Evolutionary conservation across 2,888 invertebrate genomes (phyloP), one percentile per base, ranked within the genome.

Genomic region (Ophraella communa): DNA sequence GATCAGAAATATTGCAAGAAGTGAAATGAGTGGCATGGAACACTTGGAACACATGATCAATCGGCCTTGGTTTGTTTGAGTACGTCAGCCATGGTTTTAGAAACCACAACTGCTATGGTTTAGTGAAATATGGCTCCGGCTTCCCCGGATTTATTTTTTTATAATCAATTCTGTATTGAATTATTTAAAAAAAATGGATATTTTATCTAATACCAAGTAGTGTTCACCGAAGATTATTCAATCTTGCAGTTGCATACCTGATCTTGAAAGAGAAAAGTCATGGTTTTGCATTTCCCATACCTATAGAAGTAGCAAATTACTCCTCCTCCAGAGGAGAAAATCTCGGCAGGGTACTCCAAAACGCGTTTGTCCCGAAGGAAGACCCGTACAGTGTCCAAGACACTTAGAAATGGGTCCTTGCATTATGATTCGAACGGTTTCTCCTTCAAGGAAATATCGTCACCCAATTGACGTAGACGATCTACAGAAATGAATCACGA

Each of bases 231-330:
- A 69, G 55, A 59, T 60, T 35, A 65, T 64, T 14, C 70, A 72
- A 44, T 75, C 76, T 10, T 76, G 76, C 56, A 74, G 73, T 60
- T 76, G 75, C 44, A 67, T 75, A 24, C 70, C 74, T 5, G 71
- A 60, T 44, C 54, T 27, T 5, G 51, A 57, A 1, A 68, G 67
- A 58, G 69, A 64, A 61, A 68, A 66, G 14, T 53, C 67, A 2
- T 62, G 72, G 72, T 52, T 73, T 73, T 47, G 35, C 67, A 5
- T 73, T 69, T 60, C 74, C 76, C 1, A 70, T 77, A n/a, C 80
- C 80, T 4, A 71, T 79, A 61, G 80, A 80, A 64, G 77, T 77
- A 14, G 77, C 75, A 20, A 80, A 78, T 67, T 80, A 80, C 64
- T 80, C 78, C 62, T 74, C 61, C 78, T 70, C 18, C 72, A 66